Base-by-base conservation (phyloP, 2,113 vertebrate genomes). In the Stercorarius parasiticus region DNA sequence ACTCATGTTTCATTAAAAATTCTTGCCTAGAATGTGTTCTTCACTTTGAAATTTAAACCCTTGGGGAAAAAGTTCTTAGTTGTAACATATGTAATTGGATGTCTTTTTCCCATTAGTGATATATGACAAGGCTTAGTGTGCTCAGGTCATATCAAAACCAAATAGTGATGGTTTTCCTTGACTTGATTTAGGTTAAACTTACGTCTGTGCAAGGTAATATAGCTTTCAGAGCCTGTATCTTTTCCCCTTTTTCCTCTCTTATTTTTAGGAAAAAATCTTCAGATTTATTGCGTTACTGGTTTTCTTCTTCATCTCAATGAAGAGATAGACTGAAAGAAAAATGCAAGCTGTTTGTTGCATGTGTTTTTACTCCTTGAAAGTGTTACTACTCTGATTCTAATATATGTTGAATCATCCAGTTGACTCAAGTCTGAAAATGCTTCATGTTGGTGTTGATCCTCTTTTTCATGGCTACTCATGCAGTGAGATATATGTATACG, bases 151-250 rank as follows among this genome's bases (percentile, higher is more conserved):
- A 26, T 20, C 26, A 80, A 66, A 86, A 74, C 49, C 55, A 86
- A 66, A 40, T 7, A 53, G 19, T 13, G 15, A 23, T 3, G 0
- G 15, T 20, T 93, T 73, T 77, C 11, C 43, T 69, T 67, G 22
- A 30, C n/a, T 85, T 62, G 38, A n/a, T 64, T 66, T 72, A 38
- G 7, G 15, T 59, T 72, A 23, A 59, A 32, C 18, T 64, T 53
- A 23, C 0, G 1, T 52, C 30, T 56, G 0, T 42, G 40, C 36
- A 66, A 50, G 0, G 5, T 47, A 76, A 56, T 8, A 17, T 0
- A 25, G 16, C 50, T 89, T 83, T 93, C 50, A 77, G 45, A 43
- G 8, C 22, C 15, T 22, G 0, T 42, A 22, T 43, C 11, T 76
- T 38, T 71, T 50, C 34, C 3, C 2, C 7, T 72, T 86, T 86